phyloP scores from a whole-genome alignment of 2,113 vertebrate genomes.

The Panthera uncia region DNA sequence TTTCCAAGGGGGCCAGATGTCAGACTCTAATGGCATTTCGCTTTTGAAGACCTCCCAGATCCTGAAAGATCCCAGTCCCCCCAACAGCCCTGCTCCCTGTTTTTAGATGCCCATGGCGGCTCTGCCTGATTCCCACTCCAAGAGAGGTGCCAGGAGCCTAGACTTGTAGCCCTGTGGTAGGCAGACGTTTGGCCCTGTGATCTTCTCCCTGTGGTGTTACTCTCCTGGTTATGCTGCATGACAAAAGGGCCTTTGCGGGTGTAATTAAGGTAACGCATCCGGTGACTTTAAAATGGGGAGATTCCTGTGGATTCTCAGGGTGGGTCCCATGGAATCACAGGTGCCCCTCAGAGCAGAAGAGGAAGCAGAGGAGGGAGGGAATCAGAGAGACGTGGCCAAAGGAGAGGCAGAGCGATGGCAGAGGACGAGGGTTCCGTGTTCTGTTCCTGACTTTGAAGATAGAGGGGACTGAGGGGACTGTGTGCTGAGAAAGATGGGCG shows the following conservation, averaged over 20 bases:
- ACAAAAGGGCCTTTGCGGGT: neutral
- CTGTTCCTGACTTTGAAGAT: neutral
- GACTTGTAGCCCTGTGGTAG: neutral
- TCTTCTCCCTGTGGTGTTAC: neutral
- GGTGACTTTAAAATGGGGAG: neutral
- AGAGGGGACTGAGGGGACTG: neutral
- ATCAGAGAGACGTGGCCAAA: neutral
- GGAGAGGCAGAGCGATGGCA: too few relatives aligned
- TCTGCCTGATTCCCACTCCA: neutral
- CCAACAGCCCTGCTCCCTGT: neutral
- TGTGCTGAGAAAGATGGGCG: neutral
- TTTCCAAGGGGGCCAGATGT: neutral
- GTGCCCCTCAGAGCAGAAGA: neutral
- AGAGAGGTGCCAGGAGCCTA: neutral
- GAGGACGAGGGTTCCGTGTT: fast-evolving
- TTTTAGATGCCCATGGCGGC: fast-evolving
- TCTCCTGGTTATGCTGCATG: neutral
- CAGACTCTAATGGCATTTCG: neutral
- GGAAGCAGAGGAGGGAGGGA: neutral
- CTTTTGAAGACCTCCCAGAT: neutral
- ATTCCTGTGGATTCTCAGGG: too few relatives aligned
- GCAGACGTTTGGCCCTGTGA: fast-evolving
- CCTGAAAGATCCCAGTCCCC: neutral
- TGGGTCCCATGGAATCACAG: neutral
- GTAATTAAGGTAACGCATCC: neutral